phyloP scores from a whole-genome alignment of 2,113 vertebrate species.

The Recurvirostra avosetta region DNA sequence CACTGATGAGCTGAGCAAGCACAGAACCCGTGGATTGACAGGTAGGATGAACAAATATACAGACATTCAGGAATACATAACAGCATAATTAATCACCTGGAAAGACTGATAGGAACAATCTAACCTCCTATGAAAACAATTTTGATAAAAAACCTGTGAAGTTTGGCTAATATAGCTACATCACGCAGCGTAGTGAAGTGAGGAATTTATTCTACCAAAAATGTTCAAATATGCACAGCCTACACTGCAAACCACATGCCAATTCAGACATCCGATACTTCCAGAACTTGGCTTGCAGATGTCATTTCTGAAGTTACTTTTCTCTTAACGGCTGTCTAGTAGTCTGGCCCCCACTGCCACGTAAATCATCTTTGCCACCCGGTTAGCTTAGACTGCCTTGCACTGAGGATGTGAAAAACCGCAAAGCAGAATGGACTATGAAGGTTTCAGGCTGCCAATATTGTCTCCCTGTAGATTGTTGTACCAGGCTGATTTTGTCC shows the following conservation, averaged over 20 bases:
- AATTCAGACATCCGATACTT: neutral
- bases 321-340: neutral
- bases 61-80: neutral
- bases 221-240: neutral
- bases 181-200: neutral
- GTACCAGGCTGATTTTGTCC: neutral
- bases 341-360: neutral
- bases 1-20: neutral
- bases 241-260: neutral
- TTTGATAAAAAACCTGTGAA: neutral
- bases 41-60: neutral
- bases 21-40: neutral
- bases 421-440: neutral
- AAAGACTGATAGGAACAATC: neutral
- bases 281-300: neutral
- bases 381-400: neutral
- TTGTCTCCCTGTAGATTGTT: neutral
- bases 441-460: neutral
- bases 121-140: neutral
- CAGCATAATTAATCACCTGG: neutral
- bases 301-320: neutral
- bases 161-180: neutral
- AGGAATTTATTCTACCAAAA: neutral
- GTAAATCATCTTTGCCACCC: neutral
- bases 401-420: neutral